Evolutionary conservation across 2,797 vertebrate genomes (phyloP).

Genomic region (Mus minutoides): DNA sequence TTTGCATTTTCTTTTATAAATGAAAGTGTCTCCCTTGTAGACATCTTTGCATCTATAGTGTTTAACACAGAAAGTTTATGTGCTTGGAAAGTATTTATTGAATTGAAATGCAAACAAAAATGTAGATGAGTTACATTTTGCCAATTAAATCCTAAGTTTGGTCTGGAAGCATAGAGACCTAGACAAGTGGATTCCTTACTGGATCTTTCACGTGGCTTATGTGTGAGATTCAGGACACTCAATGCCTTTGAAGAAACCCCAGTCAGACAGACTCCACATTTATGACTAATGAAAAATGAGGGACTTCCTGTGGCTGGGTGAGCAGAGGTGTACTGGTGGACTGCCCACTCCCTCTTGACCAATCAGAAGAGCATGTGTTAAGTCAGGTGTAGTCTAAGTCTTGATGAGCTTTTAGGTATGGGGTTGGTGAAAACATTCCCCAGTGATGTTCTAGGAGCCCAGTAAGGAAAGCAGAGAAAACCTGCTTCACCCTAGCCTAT

Average conservation of each 20-base stretch:
- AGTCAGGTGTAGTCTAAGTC: neutral
- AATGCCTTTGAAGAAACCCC: neutral
- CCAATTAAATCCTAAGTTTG: neutral
- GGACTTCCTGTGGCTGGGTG: neutral
- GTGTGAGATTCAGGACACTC: neutral
- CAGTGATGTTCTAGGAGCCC: neutral
- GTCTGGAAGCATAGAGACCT: neutral
- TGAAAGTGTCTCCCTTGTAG: neutral
- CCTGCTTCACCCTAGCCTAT: neutral
- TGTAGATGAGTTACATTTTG: neutral
- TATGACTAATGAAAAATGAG: too few species aligned
- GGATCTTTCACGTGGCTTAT: neutral
- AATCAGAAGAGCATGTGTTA: neutral
- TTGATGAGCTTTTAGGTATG: neutral
- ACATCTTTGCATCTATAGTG: neutral
- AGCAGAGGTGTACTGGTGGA: neutral
- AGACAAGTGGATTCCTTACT: neutral
- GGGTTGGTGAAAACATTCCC: neutral
- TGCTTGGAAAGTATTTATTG: neutral
- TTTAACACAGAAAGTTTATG: rapidly evolving
- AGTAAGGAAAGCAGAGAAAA: neutral
- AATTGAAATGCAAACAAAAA: neutral
- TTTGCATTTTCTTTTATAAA: neutral
- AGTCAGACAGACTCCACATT: neutral
- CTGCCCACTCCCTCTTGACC: neutral